These are phyloP conservation scores for Toxotes chatareus DNA, from an alignment of 2,113 vertebrate genomes.

Conservation along the genomic window DNA sequence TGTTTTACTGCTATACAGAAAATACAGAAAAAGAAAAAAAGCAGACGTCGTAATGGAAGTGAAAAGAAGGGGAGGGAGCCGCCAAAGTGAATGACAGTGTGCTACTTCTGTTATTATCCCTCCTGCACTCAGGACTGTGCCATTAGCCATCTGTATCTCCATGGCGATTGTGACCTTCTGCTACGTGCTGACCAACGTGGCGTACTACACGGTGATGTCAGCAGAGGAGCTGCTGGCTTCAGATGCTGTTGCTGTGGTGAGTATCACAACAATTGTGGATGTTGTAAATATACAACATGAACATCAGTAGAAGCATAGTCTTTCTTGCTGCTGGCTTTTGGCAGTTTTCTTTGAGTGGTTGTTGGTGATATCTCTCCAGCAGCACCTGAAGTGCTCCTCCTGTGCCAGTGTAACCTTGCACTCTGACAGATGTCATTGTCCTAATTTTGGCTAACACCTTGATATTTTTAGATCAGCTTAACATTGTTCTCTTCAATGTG, in stretches of 20 bases:
- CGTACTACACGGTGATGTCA: constrained; percentile 94
- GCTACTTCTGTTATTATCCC: background rate
- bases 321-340: too few relatives aligned
- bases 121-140: constrained; percentile 88
- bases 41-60: background rate
- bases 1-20: background rate
- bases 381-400: too few relatives aligned
- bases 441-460: too few relatives aligned
- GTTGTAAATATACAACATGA: too few relatives aligned
- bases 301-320: too few relatives aligned
- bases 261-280: constrained; percentile 32
- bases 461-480: too few relatives aligned
- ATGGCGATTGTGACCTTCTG: constrained; percentile 93
- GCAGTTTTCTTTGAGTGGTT: too few relatives aligned
- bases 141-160: constrained; percentile 96
- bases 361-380: too few relatives aligned
- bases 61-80: background rate
- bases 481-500: too few relatives aligned
- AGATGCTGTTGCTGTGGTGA: constrained; percentile 94
- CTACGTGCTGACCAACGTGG: constrained; percentile 95
- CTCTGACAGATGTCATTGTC: too few relatives aligned
- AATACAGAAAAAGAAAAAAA: background rate
- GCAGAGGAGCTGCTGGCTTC: constrained; percentile 91
- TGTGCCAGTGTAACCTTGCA: too few relatives aligned
- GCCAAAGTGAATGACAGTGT: background rate